These are phyloP conservation scores for Sussaba pulchella DNA, from an alignment of 2,888 invertebrate genomes.

Conservation along the genomic window DNA sequence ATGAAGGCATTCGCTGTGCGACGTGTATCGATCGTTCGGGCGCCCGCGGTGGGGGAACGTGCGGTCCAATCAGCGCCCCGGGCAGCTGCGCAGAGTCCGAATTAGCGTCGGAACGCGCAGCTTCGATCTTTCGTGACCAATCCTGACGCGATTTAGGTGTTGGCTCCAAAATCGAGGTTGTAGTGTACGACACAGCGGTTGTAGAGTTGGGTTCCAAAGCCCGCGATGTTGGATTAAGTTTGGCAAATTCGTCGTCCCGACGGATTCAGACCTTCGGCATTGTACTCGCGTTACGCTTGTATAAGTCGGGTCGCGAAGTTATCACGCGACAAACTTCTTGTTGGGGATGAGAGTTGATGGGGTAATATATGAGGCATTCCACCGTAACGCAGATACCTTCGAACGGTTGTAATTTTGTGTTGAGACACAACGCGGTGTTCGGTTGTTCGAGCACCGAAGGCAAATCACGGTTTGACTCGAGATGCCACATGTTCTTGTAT, in stretches of 20 bases:
- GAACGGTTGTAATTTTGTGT: background rate
- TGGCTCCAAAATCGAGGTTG: too few species aligned
- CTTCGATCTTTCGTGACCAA: too few species aligned
- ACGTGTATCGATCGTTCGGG: too few species aligned
- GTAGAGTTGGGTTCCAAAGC: background rate
- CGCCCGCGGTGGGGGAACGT: too few species aligned
- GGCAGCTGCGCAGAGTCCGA: too few species aligned
- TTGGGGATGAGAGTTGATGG: background rate
- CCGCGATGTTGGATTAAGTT: background rate
- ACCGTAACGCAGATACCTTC: too few species aligned
- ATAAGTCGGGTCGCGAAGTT: background rate
- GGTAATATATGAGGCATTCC: too few species aligned
- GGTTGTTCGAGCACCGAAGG: background rate
- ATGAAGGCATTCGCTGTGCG: too few species aligned
- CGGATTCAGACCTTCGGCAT: slow-evolving; percentile 2
- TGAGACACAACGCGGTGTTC: background rate
- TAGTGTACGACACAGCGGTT: background rate
- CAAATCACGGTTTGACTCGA: background rate
- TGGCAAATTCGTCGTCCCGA: slow-evolving; percentile 11
- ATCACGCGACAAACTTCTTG: slow-evolving; percentile 11
- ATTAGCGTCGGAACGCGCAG: too few species aligned
- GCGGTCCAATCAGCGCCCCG: too few species aligned
- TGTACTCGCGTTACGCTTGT: background rate
- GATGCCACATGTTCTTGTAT: slow-evolving; percentile 1
- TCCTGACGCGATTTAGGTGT: too few species aligned